Conservation (phyloP, 2,888 invertebrate species). For the Gymnocheta viridis region DNA sequence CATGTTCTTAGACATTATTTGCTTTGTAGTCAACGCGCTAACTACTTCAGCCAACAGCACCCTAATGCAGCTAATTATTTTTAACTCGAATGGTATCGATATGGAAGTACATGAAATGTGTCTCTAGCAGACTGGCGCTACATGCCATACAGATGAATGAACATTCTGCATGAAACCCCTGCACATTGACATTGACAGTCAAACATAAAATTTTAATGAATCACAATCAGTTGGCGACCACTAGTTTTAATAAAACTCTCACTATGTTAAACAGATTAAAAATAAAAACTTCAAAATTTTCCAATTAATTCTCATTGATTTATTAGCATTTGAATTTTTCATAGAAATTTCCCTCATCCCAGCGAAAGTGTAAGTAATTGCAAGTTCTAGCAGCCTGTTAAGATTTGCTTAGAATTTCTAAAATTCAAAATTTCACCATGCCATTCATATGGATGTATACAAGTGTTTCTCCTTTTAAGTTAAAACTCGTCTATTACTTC, state of each 20-base stretch:
- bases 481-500: constrained; percentile 50
- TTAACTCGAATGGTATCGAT: too few species aligned
- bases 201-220: too few species aligned
- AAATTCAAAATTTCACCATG: constrained; percentile 50
- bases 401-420: constrained; percentile 49
- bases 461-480: constrained; percentile 44
- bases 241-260: not conserved
- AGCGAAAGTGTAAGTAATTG: constrained; percentile 63
- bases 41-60: too few species aligned
- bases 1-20: too few species aligned
- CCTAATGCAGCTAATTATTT: too few species aligned
- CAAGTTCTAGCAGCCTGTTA: constrained; percentile 20
- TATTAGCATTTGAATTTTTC: not conserved
- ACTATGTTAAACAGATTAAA: not conserved
- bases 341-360: constrained; percentile 19
- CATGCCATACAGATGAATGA: too few species aligned
- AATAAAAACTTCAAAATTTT: not conserved
- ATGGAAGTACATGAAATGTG: too few species aligned
- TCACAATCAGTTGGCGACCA: too few species aligned
- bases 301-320: not conserved
- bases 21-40: too few species aligned
- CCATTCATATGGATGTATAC: not conserved
- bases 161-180: too few species aligned
- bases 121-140: too few species aligned
- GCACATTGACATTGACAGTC: too few species aligned